Base-by-base conservation (phyloP, 2,888 invertebrate species). In the Linnaemya tessellans region DNA sequence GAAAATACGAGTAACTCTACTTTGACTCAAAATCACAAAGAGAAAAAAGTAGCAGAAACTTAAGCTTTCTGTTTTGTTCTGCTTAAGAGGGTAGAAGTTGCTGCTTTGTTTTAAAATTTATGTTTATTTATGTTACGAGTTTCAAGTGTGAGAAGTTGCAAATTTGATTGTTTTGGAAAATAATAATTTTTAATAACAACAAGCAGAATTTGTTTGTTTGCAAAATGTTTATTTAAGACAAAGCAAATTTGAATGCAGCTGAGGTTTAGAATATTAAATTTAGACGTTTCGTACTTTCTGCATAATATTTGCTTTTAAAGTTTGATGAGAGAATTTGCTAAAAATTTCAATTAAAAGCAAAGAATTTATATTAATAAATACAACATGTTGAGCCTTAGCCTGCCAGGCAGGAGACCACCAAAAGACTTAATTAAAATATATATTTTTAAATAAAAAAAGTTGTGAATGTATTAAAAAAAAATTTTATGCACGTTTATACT, bases 131-230 rank as follows among this genome's bases (percentile, higher is more conserved):
- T n/a, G 46, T 56, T 58, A 13, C 7, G 15, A 67, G 13, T 67
- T 74, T 74, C 1, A 70, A 80, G 80, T 80, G 75, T 84, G 84
- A 80, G 84, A 80, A 80, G n/a, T 75, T 70, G 38, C 20, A 58
- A 70, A 41, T 80, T 75, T 75, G 56, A 56, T 84, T 79, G 54
- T 75, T 77, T 78, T 8, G 58, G 5, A 9, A n/a, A 41, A 51
- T 46, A 43, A 60, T 3, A 60, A 20, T 9, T 20, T 46, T 60
- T 35, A 38, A 22, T 20, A 15, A 51, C 18, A 46, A 49, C 7
- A 15, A 25, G n/a, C n/a, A 38, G 41, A 0, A 5, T 20, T 77
- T 58, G 41, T 58, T 78, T 67, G 30, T 58, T 49, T 11, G 1
- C 20, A 56, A 43, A 35, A 8, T 60, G 38, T 60, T 78, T 68